Base-by-base conservation (phyloP, 2,888 invertebrate species). In the Catocala sponsa region DNA sequence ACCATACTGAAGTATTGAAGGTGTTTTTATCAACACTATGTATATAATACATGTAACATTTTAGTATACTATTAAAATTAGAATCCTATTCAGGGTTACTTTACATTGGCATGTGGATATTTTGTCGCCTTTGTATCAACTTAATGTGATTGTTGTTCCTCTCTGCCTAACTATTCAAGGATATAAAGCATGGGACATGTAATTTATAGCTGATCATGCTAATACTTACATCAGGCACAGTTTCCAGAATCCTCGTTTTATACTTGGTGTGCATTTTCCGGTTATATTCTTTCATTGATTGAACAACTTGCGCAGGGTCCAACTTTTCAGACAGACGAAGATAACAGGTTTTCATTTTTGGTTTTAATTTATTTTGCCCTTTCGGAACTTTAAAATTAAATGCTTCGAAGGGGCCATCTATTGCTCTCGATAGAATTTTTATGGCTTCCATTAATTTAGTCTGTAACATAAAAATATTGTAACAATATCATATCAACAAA, bases 141-240 rank as follows among this genome's bases (percentile, higher is more conserved):
- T 1, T 25, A 25, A 25, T 25, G 25, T 25, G 25, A 25, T 25
- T 25, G 25, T 25, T 2, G 25, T 25, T 25, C 25, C 25, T 4
- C 25, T 25, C 25, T 25, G 25, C 25, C 25, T 2, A 25, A 25
- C 25, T 25, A 25, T 25, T 25, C 25, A 25, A 25, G 25, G 25
- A 25, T 25, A 2, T 25, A 2, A 25, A 25, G 25, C 25, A 25
- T 25, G 4, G 25, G 4, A 25, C 2, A 25, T 25, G 25, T 25
- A 25, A 25, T 25, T 25, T 25, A 25, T 25, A 25, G 25, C 25
- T 38, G 35, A 9, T 38, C 6, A 7, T 38, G 35, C 9, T 1
- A 13, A n/a, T 69, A 86, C 90, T 85, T 73, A 90, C 91, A 65
- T 88, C 69, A 15, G 90, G 88, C 2, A 87, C 68, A 41, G 68